Evolutionary conservation across 1,140 invertebrate species (phyloP).

Genomic region (Zaprionus kolodkinae): DNA sequence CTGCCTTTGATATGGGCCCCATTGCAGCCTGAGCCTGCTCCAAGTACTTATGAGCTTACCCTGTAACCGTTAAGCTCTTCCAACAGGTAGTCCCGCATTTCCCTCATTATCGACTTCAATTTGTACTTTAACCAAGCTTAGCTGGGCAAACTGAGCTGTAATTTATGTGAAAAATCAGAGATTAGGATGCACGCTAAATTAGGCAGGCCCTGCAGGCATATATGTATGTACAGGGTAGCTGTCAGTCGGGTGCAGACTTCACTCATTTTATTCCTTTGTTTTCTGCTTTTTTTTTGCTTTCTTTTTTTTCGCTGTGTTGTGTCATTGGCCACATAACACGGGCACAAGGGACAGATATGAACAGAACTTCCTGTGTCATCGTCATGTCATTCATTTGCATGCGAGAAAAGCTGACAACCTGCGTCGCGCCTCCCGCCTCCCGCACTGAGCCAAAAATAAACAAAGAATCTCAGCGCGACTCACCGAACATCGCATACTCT

Average conservation of each 20-base stretch:
- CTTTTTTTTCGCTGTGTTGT: background rate
- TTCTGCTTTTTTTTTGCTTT: background rate
- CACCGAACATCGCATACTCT: background rate
- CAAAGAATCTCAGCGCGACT: background rate
- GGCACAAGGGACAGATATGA: background rate
- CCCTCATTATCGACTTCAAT: background rate
- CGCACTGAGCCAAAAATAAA: constrained; percentile 12
- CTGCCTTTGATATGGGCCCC: constrained; percentile 6
- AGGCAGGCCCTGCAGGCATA: background rate
- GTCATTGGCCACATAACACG: constrained; percentile 25
- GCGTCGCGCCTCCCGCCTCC: background rate
- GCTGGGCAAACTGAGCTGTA: too few relatives aligned
- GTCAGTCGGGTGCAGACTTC: background rate
- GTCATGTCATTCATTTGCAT: constrained; percentile 71
- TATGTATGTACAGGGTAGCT: background rate
- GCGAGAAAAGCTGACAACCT: constrained; percentile 45
- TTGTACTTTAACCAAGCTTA: too few relatives aligned
- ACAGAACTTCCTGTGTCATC: constrained; percentile 58
- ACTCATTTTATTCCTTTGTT: background rate
- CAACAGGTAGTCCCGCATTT: background rate
- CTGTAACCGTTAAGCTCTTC: background rate
- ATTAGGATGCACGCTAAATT: too few relatives aligned
- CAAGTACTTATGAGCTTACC: constrained; percentile 1
- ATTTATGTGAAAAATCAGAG: too few relatives aligned
- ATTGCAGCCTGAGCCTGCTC: background rate